phyloP scores from a whole-genome alignment of 2,888 invertebrate genomes.

The Melipona bicolor region DNA sequence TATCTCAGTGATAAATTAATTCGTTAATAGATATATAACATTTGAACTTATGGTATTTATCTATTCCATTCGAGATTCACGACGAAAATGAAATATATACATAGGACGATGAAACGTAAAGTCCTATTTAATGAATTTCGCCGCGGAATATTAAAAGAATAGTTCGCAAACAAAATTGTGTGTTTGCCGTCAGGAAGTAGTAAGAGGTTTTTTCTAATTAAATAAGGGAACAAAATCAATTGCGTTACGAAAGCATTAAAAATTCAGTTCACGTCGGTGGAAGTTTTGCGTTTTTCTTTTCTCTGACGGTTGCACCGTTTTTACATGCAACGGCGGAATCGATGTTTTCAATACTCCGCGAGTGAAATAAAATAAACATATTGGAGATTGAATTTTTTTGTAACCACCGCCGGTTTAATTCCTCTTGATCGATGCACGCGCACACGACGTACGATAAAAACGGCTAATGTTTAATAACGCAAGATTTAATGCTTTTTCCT shows the following conservation, averaged over 20 bases:
- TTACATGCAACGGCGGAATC: background rate
- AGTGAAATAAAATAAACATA: background rate
- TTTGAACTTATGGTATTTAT: no score
- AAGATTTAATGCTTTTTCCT: background rate
- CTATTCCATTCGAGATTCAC: background rate
- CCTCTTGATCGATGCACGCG: background rate
- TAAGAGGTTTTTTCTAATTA: background rate
- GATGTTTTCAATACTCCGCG: background rate
- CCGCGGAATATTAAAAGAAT: background rate
- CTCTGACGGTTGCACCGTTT: background rate
- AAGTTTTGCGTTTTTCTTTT: background rate
- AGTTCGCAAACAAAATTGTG: background rate
- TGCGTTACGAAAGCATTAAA: background rate
- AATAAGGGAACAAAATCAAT: slow-evolving; percentile 1
- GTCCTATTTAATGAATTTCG: background rate
- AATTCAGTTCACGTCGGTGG: background rate
- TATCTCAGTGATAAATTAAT: no score
- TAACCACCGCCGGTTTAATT: background rate
- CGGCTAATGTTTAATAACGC: background rate
- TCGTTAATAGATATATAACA: no score
- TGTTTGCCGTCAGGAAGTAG: background rate
- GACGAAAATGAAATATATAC: background rate
- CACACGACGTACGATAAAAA: background rate
- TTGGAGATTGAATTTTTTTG: background rate
- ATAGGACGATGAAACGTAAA: background rate